Base-by-base conservation (phyloP, 2,113 vertebrate species). In the Malurus cyaneus region DNA sequence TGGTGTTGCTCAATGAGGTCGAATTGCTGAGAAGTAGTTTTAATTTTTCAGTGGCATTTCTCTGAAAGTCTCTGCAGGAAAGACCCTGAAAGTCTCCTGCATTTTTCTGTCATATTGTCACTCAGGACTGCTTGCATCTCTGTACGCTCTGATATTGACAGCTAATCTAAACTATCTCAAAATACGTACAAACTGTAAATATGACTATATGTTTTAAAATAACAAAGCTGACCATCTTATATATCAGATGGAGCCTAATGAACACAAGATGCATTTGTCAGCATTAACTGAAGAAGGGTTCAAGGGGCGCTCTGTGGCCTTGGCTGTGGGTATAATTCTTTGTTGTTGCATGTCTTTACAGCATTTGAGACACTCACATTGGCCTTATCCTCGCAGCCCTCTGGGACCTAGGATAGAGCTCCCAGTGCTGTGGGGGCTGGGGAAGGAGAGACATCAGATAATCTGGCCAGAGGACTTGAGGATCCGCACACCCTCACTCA, bases 401-500 rank as follows among this genome's bases (percentile, higher is more conserved):
- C 16, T 1, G 1, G 34, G 39, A 66, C 57, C 32, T 6, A 44
- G 25, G 26, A 61, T 83, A 87, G 28, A 29, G 18, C 36, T 83
- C 1, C 18, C 29, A 89, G 19, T 13, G 24, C 29, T 3, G 0
- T n/a, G 15, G 10, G 17, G 36, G 23, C 39, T 60, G 62, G 12
- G 25, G 41, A 59, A 32, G 65, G n/a, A 26, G 24, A 64, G 31
- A 70, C 3, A 1, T 67, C 32, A 50, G 56, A 42, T 4, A 49
- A 1, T 3, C 18, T 2, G 18, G 15, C 26, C 29, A 32, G 44
- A 36, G 44, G 26, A 71, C 20, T 19, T 5, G 18, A 0, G 6
- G 50, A 7, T 41, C 18, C 2, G 0, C 3, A 2, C 46, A 19
- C 42, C 18, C 5, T 10, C 36, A 4, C 32, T 18, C 0, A 0